Evolutionary conservation across 2,797 vertebrate species (phyloP).

Genomic region (Oceanodroma leucorhoa): DNA sequence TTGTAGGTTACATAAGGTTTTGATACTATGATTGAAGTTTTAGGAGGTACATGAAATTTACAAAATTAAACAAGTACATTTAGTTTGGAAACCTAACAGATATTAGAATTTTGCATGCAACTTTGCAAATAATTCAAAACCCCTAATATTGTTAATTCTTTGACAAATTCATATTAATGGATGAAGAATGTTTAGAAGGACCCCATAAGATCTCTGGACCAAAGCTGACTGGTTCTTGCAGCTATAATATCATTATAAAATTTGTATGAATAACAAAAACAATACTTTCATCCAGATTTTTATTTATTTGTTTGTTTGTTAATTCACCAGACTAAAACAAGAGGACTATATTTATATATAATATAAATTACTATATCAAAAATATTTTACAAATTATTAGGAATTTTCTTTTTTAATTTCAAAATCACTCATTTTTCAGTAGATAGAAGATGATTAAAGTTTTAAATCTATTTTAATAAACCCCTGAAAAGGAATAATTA

Average conservation of each 20-base stretch:
- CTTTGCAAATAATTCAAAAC: background rate
- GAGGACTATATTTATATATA: background rate
- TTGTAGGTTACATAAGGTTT: background rate
- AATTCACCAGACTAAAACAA: background rate
- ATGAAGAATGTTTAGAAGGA: background rate
- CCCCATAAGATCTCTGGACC: background rate
- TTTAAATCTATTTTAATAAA: background rate
- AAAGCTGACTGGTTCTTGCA: background rate
- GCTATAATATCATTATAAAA: background rate
- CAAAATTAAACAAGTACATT: background rate
- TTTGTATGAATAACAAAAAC: background rate
- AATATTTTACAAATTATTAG: background rate
- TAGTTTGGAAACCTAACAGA: background rate
- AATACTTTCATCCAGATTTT: background rate
- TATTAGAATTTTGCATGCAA: background rate
- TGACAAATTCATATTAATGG: background rate
- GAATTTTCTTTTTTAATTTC: background rate
- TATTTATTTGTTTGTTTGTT: background rate
- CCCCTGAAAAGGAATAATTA: background rate
- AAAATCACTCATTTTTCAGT: background rate
- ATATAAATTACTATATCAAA: background rate
- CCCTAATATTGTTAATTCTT: background rate
- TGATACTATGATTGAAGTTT: background rate
- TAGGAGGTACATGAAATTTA: background rate
- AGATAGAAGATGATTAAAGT: background rate